Percentiles rank a stretch among this genome's conserved stretches.
phyloP scores from a whole-genome alignment of 2,797 vertebrate genomes.

The Manis javanica region DNA sequence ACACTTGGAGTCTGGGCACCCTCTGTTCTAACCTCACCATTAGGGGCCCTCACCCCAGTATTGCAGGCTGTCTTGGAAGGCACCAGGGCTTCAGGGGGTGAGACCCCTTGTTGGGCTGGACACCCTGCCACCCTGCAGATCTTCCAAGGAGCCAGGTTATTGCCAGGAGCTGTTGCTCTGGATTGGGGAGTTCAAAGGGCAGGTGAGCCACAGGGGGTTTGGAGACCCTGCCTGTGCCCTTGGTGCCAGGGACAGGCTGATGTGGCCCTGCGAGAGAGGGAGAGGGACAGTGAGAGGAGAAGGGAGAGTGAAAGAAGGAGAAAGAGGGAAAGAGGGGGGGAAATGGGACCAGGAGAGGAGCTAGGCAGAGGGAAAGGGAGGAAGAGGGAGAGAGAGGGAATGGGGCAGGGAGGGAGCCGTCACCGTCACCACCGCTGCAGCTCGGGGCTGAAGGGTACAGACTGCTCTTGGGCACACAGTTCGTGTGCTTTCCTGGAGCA shows the following conservation, averaged over 20 bases:
- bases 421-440: too few relatives aligned
- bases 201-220: too few relatives aligned
- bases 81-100: not conserved
- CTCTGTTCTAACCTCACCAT: not conserved
- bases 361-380: too few relatives aligned
- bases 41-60: not conserved
- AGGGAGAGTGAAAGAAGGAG: too few relatives aligned
- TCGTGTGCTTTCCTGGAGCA: not conserved
- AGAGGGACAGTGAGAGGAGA: too few relatives aligned
- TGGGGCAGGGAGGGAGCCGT: too few relatives aligned
- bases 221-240: not conserved
- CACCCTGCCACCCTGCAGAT: not conserved
- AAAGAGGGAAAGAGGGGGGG: too few relatives aligned
- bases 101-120: not conserved
- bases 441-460: too few relatives aligned
- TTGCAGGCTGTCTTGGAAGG: accelerated
- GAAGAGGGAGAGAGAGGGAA: too few relatives aligned
- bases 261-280: not conserved
- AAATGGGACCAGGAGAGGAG: too few relatives aligned
- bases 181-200: not conserved
- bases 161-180: not conserved
- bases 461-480: not conserved
- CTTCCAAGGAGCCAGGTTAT: not conserved
- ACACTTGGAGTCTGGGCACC: too few relatives aligned
- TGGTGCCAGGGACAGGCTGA: not conserved